A percentile compares a stretch with the other conserved stretches of the same genome.
phyloP scores from a whole-genome alignment of 2,113 vertebrate species.

The Alethe castanea region DNA sequence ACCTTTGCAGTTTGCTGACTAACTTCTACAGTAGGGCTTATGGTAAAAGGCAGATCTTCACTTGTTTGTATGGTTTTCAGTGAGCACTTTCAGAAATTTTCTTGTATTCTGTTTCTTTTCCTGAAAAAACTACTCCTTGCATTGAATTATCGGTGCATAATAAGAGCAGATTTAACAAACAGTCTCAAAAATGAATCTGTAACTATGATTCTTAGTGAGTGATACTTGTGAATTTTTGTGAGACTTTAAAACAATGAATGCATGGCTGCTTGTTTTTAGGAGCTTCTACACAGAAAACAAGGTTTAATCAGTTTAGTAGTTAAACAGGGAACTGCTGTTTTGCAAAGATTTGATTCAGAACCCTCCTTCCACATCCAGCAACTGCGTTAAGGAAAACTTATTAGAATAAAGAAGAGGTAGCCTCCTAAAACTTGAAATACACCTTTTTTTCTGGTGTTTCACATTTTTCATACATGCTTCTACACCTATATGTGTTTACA shows the following conservation, averaged over 20 bases:
- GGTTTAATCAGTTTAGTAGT: neutral
- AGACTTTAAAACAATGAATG: neutral
- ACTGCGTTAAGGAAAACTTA: neutral
- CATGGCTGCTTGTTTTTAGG: neutral
- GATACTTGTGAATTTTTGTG: neutral
- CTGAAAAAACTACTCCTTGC: neutral
- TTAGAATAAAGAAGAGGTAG: neutral
- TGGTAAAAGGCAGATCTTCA: neutral
- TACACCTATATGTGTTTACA: neutral
- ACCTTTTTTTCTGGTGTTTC: neutral
- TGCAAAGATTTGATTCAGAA: neutral
- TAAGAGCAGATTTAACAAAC: neutral
- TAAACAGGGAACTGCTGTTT: neutral
- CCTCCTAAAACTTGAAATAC: neutral
- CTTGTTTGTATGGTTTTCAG: neutral
- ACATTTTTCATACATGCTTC: neutral
- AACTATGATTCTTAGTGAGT: neutral
- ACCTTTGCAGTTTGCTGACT: neutral
- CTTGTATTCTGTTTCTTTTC: neutral
- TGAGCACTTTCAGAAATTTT: neutral
- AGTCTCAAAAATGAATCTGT: neutral
- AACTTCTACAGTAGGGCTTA: neutral
- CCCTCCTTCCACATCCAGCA: neutral
- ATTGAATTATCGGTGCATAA: neutral
- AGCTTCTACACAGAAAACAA: neutral